phyloP scores from a whole-genome alignment of 2,113 vertebrate genomes.

The Phodopus roborovskii region DNA sequence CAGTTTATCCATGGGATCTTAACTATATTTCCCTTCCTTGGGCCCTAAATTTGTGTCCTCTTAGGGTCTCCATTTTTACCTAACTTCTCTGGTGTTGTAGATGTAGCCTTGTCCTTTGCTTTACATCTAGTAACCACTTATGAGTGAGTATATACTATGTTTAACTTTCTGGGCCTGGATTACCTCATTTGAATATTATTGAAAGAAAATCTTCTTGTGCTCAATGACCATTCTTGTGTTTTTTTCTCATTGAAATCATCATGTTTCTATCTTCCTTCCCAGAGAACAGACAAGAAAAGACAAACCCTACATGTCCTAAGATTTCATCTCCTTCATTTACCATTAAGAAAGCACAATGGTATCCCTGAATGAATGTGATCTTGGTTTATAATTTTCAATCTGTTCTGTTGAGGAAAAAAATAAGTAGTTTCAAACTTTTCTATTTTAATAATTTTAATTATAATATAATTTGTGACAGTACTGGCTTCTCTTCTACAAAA shows the following conservation, averaged over 20 bases:
- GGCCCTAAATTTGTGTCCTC: too few species aligned
- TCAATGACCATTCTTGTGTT: background rate
- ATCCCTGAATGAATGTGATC: background rate
- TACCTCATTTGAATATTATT: too few species aligned
- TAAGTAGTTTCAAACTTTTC: background rate
- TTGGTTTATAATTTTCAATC: background rate
- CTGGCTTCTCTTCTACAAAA: background rate
- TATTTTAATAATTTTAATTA: background rate
- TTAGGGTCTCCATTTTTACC: too few species aligned
- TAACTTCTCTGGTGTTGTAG: too few species aligned
- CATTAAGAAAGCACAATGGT: background rate
- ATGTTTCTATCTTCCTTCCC: background rate
- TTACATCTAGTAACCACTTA: too few species aligned
- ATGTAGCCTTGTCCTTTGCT: too few species aligned
- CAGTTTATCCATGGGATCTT: too few species aligned
- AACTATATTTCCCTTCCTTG: too few species aligned
- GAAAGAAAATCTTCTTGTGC: background rate
- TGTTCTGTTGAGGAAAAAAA: background rate
- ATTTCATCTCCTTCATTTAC: background rate
- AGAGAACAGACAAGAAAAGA: background rate
- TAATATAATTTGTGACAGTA: background rate
- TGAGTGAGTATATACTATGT: too few species aligned
- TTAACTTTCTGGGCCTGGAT: too few species aligned
- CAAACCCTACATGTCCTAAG: background rate
- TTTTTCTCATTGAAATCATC: background rate